These are phyloP conservation scores for Caenorhabditis briggsae DNA, from an alignment of 1,140 invertebrate genomes.

Conservation along the genomic window DNA sequence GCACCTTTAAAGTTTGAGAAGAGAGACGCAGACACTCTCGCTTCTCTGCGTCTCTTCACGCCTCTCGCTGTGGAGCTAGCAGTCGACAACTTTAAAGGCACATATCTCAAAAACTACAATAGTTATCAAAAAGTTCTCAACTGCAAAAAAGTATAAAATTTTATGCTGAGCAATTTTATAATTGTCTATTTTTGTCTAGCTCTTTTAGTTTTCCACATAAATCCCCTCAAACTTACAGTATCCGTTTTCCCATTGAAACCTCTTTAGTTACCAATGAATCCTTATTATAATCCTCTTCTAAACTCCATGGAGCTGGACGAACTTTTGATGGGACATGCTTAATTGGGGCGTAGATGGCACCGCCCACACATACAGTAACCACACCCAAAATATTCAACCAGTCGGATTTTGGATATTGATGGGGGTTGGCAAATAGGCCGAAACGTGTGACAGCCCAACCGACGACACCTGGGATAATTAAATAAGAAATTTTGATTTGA, in stretches of 20 bases:
- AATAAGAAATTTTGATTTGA: too few relatives aligned
- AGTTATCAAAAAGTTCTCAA: too few relatives aligned
- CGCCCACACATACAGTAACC: conserved; percentile 53
- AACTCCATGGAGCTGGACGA: conserved; percentile 45
- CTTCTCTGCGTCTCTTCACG: neutral
- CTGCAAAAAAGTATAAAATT: too few relatives aligned
- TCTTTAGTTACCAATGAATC: neutral
- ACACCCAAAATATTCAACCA: conserved; percentile 47
- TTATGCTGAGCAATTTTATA: neutral
- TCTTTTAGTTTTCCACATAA: too few relatives aligned
- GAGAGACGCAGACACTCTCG: too few relatives aligned
- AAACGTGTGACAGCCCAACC: conserved; percentile 59
- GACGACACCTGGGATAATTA: conserved; percentile 8
- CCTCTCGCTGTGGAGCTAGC: too few relatives aligned
- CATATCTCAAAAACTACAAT: too few relatives aligned
- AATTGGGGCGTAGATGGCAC: conserved; percentile 56
- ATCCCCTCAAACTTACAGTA: conserved; percentile 7
- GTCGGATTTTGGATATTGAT: conserved; percentile 18
- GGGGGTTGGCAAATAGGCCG: conserved; percentile 54
- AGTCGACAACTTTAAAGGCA: too few relatives aligned
- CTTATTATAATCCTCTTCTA: neutral
- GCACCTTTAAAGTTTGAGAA: too few relatives aligned
- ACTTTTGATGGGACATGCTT: conserved; percentile 50
- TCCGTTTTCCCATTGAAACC: neutral
- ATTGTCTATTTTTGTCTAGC: too few relatives aligned